Conservation (phyloP, 2,888 invertebrate species). For the Leptinotarsa juncta region DNA sequence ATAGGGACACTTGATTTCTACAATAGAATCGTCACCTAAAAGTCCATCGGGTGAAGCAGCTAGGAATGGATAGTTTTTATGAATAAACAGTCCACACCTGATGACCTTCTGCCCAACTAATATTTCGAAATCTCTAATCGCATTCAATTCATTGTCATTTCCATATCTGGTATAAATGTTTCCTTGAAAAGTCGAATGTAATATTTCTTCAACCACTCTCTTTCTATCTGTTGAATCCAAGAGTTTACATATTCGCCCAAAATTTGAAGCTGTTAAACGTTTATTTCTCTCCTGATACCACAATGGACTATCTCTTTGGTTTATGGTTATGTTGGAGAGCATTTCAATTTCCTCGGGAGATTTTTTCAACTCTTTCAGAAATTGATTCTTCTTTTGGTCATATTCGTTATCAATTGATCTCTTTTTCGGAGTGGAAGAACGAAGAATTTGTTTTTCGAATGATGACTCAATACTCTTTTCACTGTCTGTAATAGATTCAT, state of each 20-base stretch:
- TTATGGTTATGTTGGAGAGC: conserved; percentile 44
- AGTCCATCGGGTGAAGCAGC: conserved; percentile 54
- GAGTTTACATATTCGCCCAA: conserved; percentile 53
- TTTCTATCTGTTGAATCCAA: conserved; percentile 45
- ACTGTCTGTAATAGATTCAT: conserved; percentile 38
- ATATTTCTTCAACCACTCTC: conserved; percentile 45
- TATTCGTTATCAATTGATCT: conserved; percentile 29
- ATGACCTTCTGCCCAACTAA: conserved; percentile 40
- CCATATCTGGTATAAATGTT: conserved; percentile 51
- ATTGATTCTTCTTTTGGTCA: conserved; percentile 42
- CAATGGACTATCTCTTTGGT: conserved; percentile 47
- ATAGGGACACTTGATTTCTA: conserved; percentile 55
- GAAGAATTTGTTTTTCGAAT: conserved; percentile 18
- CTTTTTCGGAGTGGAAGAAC: conserved; percentile 22
- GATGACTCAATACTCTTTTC: conserved; percentile 30
- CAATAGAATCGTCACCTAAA: conserved; percentile 45
- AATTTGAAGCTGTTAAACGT: conserved; percentile 56
- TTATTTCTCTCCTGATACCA: conserved; percentile 54
- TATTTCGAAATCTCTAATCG: conserved; percentile 47
- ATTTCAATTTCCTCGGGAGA: conserved; percentile 42
- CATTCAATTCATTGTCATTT: conserved; percentile 48
- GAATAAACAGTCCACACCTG: conserved; percentile 49
- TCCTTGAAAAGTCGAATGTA: conserved; percentile 49
- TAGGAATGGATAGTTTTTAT: conserved; percentile 48
- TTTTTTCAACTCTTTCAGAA: conserved; percentile 44